Evolutionary conservation across 1,140 invertebrate species (phyloP).

Genomic region (Sogatella furcifera): DNA sequence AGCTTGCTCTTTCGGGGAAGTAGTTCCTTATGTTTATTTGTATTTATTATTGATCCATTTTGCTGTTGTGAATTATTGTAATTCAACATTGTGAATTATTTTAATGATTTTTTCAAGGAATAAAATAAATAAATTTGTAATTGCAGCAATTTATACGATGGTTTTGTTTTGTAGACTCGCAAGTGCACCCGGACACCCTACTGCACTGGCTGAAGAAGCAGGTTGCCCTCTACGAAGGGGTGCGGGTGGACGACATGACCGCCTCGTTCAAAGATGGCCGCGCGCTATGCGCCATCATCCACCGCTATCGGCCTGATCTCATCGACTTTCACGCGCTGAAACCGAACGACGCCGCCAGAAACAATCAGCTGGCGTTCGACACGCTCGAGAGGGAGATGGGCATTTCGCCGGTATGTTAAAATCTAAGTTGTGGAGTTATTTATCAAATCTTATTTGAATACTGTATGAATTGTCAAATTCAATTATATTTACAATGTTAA

Average conservation of each 20-base stretch:
- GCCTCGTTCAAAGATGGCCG: conserved; percentile 64
- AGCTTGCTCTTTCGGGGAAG: too few relatives aligned
- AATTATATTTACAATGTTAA: too few relatives aligned
- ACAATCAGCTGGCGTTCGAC: conserved; percentile 75
- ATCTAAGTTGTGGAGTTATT: too few relatives aligned
- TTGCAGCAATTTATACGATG: too few relatives aligned
- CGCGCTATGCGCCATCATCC: conserved; percentile 71
- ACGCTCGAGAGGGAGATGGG: conserved; percentile 65
- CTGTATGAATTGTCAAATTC: too few relatives aligned
- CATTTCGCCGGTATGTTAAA: conserved; percentile 51
- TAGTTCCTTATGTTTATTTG: too few relatives aligned
- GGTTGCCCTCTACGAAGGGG: conserved; percentile 49
- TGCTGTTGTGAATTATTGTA: too few relatives aligned
- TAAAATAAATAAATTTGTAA: too few relatives aligned
- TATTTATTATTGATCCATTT: too few relatives aligned
- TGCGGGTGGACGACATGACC: conserved; percentile 56
- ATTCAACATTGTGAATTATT: too few relatives aligned
- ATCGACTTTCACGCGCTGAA: conserved; percentile 60
- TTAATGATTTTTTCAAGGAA: too few relatives aligned
- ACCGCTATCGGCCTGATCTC: conserved; percentile 79
- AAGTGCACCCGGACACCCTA: conserved; percentile 60
- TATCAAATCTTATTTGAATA: too few relatives aligned
- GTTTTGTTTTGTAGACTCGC: conserved; percentile 45
- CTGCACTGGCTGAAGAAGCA: conserved; percentile 67
- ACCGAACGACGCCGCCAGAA: conserved; percentile 48